phyloP scores from a whole-genome alignment of 2,113 vertebrate genomes.

The Centrocercus urophasianus region DNA sequence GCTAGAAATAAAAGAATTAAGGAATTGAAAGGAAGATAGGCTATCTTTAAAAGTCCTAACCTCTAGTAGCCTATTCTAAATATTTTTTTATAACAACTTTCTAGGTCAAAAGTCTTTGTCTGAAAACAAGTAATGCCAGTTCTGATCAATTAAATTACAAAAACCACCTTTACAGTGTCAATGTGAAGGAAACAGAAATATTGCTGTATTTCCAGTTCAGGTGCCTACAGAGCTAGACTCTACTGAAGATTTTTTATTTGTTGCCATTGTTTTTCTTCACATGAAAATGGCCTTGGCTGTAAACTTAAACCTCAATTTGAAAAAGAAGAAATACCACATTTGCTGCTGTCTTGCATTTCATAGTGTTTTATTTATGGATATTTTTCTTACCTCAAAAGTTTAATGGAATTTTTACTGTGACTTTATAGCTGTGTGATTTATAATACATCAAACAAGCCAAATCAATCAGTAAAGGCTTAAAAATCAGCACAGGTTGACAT shows the following conservation, averaged over 20 bases:
- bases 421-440: conserved; percentile 75
- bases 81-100: not conserved
- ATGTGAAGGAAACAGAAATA: conserved; percentile 14
- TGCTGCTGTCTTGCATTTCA: conserved; percentile 12
- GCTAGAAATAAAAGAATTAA: not conserved
- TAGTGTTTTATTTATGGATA: conserved; percentile 67
- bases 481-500: conserved; percentile 69
- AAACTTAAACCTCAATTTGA: conserved; percentile 38
- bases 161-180: not conserved
- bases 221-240: not conserved
- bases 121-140: not conserved
- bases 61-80: not conserved
- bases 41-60: not conserved
- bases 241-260: not conserved
- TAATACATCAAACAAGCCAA: conserved; percentile 75
- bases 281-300: conserved; percentile 25
- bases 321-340: conserved; percentile 58
- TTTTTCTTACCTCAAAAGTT: conserved; percentile 63
- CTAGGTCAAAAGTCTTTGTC: not conserved
- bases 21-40: not conserved
- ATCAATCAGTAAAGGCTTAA: conserved; percentile 68
- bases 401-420: conserved; percentile 73
- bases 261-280: conserved; percentile 28
- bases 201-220: not conserved
- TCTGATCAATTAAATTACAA: not conserved